Base-by-base conservation (phyloP, 2,888 invertebrate species). In the Drosophila affinis region DNA sequence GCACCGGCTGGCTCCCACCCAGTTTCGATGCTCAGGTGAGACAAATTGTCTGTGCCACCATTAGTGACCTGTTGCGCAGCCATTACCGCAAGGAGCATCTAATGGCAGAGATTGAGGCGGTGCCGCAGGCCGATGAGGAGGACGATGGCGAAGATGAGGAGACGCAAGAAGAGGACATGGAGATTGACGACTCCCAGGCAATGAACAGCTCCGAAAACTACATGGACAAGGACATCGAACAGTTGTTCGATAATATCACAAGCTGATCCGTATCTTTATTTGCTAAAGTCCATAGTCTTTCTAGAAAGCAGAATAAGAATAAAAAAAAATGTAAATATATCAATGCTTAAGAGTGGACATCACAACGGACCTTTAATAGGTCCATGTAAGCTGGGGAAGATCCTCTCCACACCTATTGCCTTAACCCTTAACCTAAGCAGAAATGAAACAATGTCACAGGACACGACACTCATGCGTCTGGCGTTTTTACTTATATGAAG, bases 1-100 rank as follows among this genome's bases (percentile, higher is more conserved):
- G 95, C 90, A 94, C 95, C 64, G 97, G 97, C 21, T 97, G 97
- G 97, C 92, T 97, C 64, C 95, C 96, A 0, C 92, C 93, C 9
- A 94, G 95, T 68, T 95, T 96, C 47, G 94, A 95, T 75, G 94
- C 95, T 57, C 93, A 94, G 60, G 95, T 96, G 70, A 93, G 97
- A 52, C 95, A 96, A 91, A 95, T 96, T 76, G 94, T 96, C 59
- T 95, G 95, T 83, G 93, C 93, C 77, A 94, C 94, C 79, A 94
- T 95, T 46, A 94, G 94, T 61, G 93, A 94, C 3, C 91, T 93
- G 24, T 69, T 91, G 47, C 85, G 89, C 9, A 91, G 85, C 61
- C 84, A 88, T 71, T 90, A 90, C 60, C 91, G 89, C 27, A 91
- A 90, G 53, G 91, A 89, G 57, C 88, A 90, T 60, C 64, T 88